phyloP scores from a whole-genome alignment of 2,797 vertebrate species.

The Glyptemys insculpta region DNA sequence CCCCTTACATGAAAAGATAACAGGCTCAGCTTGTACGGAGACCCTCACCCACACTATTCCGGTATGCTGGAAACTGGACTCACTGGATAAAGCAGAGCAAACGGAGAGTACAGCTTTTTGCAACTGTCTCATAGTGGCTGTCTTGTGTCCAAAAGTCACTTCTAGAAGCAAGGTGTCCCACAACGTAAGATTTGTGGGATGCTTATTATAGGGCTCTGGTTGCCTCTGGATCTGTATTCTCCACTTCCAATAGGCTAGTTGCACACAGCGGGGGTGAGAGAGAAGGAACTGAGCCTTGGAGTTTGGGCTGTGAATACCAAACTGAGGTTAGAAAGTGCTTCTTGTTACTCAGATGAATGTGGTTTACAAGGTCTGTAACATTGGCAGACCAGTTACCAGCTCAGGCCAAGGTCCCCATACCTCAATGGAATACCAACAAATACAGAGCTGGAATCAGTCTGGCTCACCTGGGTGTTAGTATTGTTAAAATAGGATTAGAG shows the following conservation, averaged over 20 bases:
- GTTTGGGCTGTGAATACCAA: not conserved
- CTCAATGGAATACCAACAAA: not conserved
- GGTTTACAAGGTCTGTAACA: not conserved
- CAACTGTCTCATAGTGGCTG: not conserved
- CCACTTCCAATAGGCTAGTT: not conserved
- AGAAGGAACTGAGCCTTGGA: not conserved
- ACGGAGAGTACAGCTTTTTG: not conserved
- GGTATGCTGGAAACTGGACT: no score
- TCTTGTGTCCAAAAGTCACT: not conserved
- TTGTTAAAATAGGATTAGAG: not conserved
- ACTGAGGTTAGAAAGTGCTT: not conserved
- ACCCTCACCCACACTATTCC: rapidly evolving
- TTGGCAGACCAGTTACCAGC: not conserved
- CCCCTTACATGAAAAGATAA: not conserved
- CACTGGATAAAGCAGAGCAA: rapidly evolving
- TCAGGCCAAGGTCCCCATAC: not conserved
- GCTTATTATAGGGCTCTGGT: not conserved
- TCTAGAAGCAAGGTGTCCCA: not conserved
- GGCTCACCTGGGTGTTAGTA: not conserved
- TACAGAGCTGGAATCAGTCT: not conserved
- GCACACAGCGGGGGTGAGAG: not conserved
- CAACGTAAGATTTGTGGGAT: not conserved
- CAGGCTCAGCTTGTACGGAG: rapidly evolving
- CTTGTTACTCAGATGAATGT: not conserved
- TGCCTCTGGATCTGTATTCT: not conserved